phyloP scores from a whole-genome alignment of 2,113 vertebrate species.

The Entosphenus tridentatus region DNA sequence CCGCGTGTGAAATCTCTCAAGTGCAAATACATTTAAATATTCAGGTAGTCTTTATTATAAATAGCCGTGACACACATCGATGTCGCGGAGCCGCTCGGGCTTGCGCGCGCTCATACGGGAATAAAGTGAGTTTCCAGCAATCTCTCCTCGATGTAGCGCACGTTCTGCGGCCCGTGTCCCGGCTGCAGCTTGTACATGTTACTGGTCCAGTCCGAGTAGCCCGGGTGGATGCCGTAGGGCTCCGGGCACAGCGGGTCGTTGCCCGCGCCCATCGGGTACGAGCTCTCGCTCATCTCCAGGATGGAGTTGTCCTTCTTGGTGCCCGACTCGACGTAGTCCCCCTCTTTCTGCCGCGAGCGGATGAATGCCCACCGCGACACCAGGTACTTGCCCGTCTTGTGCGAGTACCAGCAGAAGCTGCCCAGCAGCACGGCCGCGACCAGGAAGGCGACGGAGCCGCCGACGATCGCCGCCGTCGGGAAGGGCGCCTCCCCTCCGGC shows the following conservation, averaged over 20 bases:
- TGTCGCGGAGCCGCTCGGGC: too few relatives aligned
- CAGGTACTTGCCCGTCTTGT: constrained; percentile 43
- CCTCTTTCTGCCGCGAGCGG: constrained; percentile 34
- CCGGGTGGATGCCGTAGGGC: constrained; percentile 48
- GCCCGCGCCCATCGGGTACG: constrained; percentile 61
- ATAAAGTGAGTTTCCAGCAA: too few relatives aligned
- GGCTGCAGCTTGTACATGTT: too few relatives aligned
- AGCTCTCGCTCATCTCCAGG: constrained; percentile 58
- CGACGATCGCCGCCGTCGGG: constrained; percentile 51
- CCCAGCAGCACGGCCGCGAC: constrained; percentile 51
- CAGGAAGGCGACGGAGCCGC: constrained; percentile 47
- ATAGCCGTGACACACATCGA: too few relatives aligned
- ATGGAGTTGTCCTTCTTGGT: constrained; percentile 82
- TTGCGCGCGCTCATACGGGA: too few relatives aligned
- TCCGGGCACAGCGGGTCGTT: constrained; percentile 42
- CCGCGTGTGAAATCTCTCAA: too few relatives aligned
- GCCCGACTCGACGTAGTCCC: constrained; percentile 61
- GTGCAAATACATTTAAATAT: too few relatives aligned
- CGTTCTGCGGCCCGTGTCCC: too few relatives aligned
- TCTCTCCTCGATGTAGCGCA: too few relatives aligned
- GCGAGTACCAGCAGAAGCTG: constrained; percentile 52
- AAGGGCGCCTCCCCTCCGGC: constrained; percentile 28
- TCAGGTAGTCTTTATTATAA: too few relatives aligned
- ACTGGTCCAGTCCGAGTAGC: too few relatives aligned
- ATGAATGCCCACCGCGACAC: constrained; percentile 42